These are phyloP conservation scores for Xylota sylvarum DNA, from an alignment of 2,888 invertebrate genomes.

Conservation along the genomic window DNA sequence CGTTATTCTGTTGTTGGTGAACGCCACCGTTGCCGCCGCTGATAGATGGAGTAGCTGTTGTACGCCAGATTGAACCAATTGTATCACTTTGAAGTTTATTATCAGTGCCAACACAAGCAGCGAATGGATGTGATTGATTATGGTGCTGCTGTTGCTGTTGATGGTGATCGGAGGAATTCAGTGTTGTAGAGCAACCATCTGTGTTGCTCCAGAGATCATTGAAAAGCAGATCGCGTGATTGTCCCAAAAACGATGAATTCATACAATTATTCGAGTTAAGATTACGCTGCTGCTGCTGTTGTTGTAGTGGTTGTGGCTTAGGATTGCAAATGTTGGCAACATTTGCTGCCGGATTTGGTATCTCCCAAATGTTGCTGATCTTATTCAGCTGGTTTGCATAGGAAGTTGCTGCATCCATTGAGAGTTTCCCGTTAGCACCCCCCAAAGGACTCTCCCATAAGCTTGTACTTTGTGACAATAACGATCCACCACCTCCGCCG, in stretches of 20 bases:
- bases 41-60: conserved; percentile 52
- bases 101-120: conserved; percentile 62
- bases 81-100: conserved; percentile 70
- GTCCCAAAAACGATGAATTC: conserved; percentile 64
- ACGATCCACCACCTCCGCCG: conserved; percentile 50
- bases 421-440: conserved; percentile 72
- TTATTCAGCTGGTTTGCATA: conserved; percentile 80
- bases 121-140: conserved; percentile 40
- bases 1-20: conserved; percentile 32
- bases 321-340: conserved; percentile 62
- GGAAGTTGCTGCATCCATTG: conserved; percentile 73
- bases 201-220: conserved; percentile 83
- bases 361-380: conserved; percentile 83
- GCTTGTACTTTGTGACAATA: conserved; percentile 73
- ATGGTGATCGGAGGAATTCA: conserved; percentile 65
- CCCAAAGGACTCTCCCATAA: conserved; percentile 78
- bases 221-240: conserved; percentile 80
- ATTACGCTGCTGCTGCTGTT: conserved; percentile 62
- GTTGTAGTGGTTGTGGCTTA: conserved; percentile 70
- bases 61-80: conserved; percentile 78
- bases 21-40: not conserved
- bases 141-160: conserved; percentile 66
- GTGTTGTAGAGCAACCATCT: conserved; percentile 74
- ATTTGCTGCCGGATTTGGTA: conserved; percentile 78
- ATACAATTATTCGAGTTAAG: conserved; percentile 51